Base-by-base conservation (phyloP, 2,797 vertebrate genomes). In the Anolis apletophallus region DNA sequence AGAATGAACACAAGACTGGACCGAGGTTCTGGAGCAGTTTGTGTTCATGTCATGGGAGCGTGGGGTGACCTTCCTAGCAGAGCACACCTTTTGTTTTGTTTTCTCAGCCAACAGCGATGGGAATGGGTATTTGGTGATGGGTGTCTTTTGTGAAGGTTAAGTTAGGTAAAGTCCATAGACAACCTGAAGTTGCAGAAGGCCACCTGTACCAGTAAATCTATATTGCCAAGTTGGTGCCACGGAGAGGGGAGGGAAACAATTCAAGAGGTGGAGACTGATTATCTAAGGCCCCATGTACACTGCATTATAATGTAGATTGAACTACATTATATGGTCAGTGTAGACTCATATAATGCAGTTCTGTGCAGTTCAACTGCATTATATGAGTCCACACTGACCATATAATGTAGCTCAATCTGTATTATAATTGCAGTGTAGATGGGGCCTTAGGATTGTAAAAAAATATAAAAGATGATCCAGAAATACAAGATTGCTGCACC, bases 151-250 rank as follows among this genome's bases (percentile, higher is more conserved):
- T 88, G 86, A 40, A 74, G 80, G 85, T 46, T 71, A 87, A 76
- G 81, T 36, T 67, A 85, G 83, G 83, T 90, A 83, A 55, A 71
- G 1, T 81, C 86, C 59, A n/a, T 83, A 86, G 81, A 83, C 71
- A 36, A n/a, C 73, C 69, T 21, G 55, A n/a, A 1, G 19, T 36
- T 61, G 17, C 32, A n/a, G 17, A 2, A 52, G 32, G 19, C 19
- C 10, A 3, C n/a, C 36, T 29, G 21, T 13, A n/a, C 16, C 16
- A 6, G 50, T 50, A 36, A 14, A 10, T 61, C 13, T 1, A 78
- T 34, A 83, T 29, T 14, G 17, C 4, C 36, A 5, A 29, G 21
- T 23, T 36, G 32, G 54, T 52, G 19, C 80, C 17, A 40, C 29
- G 6, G n/a, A 10, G n/a, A 29, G 34, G 5, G 5, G 32, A 11